A percentile compares a stretch with the other conserved stretches of the same genome.
Evolutionary conservation across 2,797 vertebrate genomes (phyloP).

Genomic region (Caiman crocodilus): DNA sequence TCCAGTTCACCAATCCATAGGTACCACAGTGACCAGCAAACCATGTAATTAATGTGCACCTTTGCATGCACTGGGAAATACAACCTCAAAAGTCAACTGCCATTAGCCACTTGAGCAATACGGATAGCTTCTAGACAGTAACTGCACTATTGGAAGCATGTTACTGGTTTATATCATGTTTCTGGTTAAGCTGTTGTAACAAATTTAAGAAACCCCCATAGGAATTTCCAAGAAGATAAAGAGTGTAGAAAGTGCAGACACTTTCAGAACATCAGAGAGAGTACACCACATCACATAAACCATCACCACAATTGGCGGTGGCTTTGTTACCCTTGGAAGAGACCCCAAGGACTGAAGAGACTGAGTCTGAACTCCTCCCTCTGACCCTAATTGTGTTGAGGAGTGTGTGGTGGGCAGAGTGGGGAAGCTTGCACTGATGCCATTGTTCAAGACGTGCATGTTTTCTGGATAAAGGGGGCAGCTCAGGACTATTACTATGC

Average conservation of each 20-base stretch:
- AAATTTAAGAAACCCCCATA: slow-evolving; percentile 3
- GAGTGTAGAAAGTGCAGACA: slow-evolving; percentile 51
- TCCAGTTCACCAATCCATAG: slow-evolving; percentile 15
- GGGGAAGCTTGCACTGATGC: background rate
- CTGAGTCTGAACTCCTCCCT: background rate
- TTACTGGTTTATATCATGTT: slow-evolving; percentile 47
- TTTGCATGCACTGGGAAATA: slow-evolving; percentile 30
- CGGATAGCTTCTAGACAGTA: slow-evolving; percentile 25
- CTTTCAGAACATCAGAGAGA: slow-evolving; percentile 10
- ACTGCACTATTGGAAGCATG: slow-evolving; percentile 47
- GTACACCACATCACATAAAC: slow-evolving; percentile 72
- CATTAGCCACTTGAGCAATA: slow-evolving; percentile 23
- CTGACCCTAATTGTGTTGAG: background rate
- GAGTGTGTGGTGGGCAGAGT: background rate
- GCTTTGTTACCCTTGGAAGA: slow-evolving; percentile 59
- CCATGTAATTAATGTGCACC: slow-evolving; percentile 30
- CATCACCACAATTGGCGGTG: slow-evolving; percentile 30
- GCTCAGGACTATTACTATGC: background rate
- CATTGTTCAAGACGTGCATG: background rate
- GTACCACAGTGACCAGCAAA: slow-evolving; percentile 35
- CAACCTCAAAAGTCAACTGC: slow-evolving; percentile 52
- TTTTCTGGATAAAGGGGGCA: background rate
- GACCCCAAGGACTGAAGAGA: slow-evolving; percentile 37
- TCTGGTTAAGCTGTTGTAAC: slow-evolving; percentile 43
- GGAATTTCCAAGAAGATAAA: slow-evolving; percentile 72